phyloP scores from a whole-genome alignment of 2,113 vertebrate species.

The Leptodactylus fuscus region DNA sequence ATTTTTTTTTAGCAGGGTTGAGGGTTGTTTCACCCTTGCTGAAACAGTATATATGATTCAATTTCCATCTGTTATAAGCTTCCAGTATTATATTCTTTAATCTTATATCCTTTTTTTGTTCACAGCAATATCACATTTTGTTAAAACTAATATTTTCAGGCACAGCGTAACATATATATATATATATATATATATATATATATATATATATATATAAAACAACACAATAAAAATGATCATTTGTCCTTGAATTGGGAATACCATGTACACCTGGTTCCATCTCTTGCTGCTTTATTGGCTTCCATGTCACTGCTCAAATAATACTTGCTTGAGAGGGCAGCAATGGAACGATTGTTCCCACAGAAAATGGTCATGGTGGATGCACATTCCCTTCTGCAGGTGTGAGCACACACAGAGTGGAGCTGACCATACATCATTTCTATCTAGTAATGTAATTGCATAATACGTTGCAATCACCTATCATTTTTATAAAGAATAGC shows the following conservation, averaged over 20 bases:
- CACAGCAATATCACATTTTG: not conserved
- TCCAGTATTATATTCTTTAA: not conserved
- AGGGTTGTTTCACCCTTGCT: no score
- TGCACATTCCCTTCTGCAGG: constrained; percentile 52
- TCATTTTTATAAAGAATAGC: constrained; percentile 1
- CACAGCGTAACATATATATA: not conserved
- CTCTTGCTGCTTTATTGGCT: constrained; percentile 41
- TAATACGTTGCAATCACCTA: constrained; percentile 9
- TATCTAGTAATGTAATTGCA: constrained; percentile 21
- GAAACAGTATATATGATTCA: no score
- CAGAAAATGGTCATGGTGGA: constrained; percentile 42
- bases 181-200: no score
- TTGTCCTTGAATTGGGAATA: not conserved
- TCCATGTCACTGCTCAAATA: constrained; percentile 46
- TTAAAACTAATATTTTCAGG: not conserved
- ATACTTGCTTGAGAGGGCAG: constrained; percentile 50
- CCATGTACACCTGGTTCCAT: constrained; percentile 30
- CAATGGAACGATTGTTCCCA: constrained; percentile 40
- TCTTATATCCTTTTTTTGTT: not conserved
- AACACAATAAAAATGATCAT: not conserved
- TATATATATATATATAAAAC: no score
- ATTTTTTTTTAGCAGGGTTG: no score
- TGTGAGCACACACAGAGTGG: constrained; percentile 35
- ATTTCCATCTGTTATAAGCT: not conserved
- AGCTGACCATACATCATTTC: not conserved